phyloP scores from a whole-genome alignment of 2,888 invertebrate species.

The Zootermopsis nevadensis region DNA sequence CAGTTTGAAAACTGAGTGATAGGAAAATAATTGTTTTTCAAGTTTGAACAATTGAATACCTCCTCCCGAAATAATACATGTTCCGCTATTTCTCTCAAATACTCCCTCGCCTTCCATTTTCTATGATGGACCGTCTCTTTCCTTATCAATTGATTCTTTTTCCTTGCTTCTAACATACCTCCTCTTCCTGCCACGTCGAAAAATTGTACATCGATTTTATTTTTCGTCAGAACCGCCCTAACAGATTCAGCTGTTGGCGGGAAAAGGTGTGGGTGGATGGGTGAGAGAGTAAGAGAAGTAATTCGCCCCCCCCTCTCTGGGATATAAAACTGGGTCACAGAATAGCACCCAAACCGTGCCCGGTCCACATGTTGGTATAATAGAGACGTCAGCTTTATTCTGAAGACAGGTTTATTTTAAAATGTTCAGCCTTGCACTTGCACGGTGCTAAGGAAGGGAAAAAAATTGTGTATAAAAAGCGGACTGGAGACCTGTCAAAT shows the following conservation, averaged over 20 bases:
- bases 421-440: constrained; percentile 2
- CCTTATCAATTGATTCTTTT: constrained; percentile 18
- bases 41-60: too few relatives aligned
- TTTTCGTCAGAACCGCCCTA: constrained; percentile 4
- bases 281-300: neutral
- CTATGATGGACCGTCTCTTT: neutral
- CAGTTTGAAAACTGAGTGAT: too few relatives aligned
- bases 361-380: neutral
- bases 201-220: constrained; percentile 32
- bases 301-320: neutral
- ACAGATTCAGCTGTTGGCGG: constrained; percentile 14
- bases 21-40: too few relatives aligned
- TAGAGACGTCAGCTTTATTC: constrained; percentile 20
- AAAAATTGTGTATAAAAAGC: neutral
- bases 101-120: neutral
- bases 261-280: neutral
- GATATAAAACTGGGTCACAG: constrained; percentile 37
- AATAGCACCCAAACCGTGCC: constrained; percentile 21
- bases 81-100: neutral
- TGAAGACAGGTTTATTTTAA: constrained; percentile 13
- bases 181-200: constrained; percentile 2
- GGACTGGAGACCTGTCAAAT: neutral
- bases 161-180: neutral
- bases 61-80: neutral
- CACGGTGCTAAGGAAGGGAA: neutral